Base-by-base conservation (phyloP, 1,140 invertebrate genomes). In the Macrocentrus cingulum region DNA sequence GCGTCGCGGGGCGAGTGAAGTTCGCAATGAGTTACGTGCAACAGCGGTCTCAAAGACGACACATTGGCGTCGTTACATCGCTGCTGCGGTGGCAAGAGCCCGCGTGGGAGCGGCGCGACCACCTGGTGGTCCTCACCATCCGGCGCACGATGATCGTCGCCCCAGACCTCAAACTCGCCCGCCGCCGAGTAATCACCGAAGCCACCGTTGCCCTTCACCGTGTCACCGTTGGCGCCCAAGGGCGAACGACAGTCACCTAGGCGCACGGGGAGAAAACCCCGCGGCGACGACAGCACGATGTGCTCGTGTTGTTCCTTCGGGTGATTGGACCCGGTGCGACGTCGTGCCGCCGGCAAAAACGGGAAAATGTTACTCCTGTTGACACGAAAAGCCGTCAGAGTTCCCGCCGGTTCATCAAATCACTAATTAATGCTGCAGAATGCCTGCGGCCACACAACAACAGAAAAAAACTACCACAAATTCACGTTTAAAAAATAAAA, bases 121-220 rank as follows among this genome's bases (percentile, higher is more conserved):
- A 54, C 53, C 48, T 69, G 67, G 50, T 63, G 67, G 42, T 79
- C 75, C 70, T 75, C 56, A 69, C 74, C 76, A 74, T 78, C 76
- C 67, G 76, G 53, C 45, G 69, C 59, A 57, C 66, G 66, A 48
- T 74, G 71, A 45, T 79, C 78, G 60, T 80, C 78, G 45, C 72
- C 76, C 78, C 78, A 79, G 61, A 80, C 75, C 57, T 79, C 77
- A 62, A 80, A 77, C 67, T 80, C 77, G 46, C 78, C 75, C 63
- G 75, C 76, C 62, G 77, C 77, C 62, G 78, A 77, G 52, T 80
- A 80, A 56, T 80, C 78, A 60, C 75, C 75, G 67, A 74, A 80
- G 61, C 75, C 75, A 65, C 76, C 70, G 72, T 76, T 77, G 60
- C 75, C 76, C 76, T 78, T 78, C 76, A 78, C 75, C 70, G 74